Base-by-base conservation (phyloP, 2,888 invertebrate genomes). In the Apamea crenata region DNA sequence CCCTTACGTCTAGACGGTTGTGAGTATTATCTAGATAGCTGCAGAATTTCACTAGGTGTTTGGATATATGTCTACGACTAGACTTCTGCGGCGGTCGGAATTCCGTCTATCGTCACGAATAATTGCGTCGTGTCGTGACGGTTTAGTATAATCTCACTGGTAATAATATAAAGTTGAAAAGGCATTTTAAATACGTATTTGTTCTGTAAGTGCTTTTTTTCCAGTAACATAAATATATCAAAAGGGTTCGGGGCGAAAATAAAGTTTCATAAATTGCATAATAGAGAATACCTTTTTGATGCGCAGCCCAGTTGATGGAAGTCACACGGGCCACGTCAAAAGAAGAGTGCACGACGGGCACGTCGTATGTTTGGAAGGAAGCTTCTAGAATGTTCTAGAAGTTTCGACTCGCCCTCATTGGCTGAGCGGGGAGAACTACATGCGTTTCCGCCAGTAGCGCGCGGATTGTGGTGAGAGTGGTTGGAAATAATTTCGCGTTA, bases 1-100 rank as follows among this genome's bases (percentile, higher is more conserved):
- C 44, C 73, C 47, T 79, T 18, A 74, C 14, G 85, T 87, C 87
- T 86, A 85, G 85, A 84, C 85, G 70, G 70, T 65, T 61, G 69
- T 74, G 70, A 36, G 68, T 50, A 61, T 16, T 67, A 66, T 63
- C n/a, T 74, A 77, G 56, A 63, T 65, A 75, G 47, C 61, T 61
- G 25, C 67, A 72, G 74, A 84, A 65, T 73, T 66, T 47, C 40
- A 50, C 63, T 78, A 65, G 14, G 50, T 74, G 32, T 83, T 76
- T 77, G 71, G 71, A 74, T 77, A 76, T 78, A 78, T 72, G 63
- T 71, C 63, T 76, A 74, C 61, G 65, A 44, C 81, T 81, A 85
- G 69, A 78, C 71, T 74, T 56, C 29, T 65, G 65, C n/a, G 68
- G 21, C 47, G 25, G 29, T 75, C n/a, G 75, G 53, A 61, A 72